Percentiles rank a stretch among this genome's conserved stretches.
phyloP scores from a whole-genome alignment of 2,888 invertebrate species.

The Rhopalosiphum nymphaeae region DNA sequence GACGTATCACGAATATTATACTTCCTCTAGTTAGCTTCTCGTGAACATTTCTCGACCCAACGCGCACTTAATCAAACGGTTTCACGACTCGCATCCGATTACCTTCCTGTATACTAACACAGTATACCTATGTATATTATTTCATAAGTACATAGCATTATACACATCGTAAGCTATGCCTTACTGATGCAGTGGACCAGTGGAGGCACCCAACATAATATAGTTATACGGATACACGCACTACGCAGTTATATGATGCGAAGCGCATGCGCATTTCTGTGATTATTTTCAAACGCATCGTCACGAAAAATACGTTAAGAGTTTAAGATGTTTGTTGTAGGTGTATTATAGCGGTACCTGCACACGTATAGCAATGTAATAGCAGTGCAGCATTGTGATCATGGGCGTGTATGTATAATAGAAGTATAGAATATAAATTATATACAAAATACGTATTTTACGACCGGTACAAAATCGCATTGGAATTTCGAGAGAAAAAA shows the following conservation, averaged over 20 bases:
- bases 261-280: neutral
- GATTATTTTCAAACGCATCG: neutral
- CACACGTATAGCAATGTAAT: neutral
- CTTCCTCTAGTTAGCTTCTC: neutral
- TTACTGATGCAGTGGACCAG: neutral
- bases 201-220: neutral
- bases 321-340: neutral
- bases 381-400: slow-evolving; percentile 4
- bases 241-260: neutral
- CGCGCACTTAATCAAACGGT: neutral
- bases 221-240: neutral
- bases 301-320: neutral
- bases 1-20: neutral
- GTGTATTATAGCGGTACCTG: neutral
- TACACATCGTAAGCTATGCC: neutral
- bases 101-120: neutral
- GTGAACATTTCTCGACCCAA: neutral
- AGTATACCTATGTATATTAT: neutral
- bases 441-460: neutral
- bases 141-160: neutral
- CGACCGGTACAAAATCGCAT: neutral
- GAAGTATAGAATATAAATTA: neutral
- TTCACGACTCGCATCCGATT: neutral
- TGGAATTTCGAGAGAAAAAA: slow-evolving; percentile 30
- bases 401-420: neutral